Percentiles rank a stretch among this genome's conserved stretches.
Conservation (phyloP, 2,888 invertebrate genomes). For the Hipparchia sbordonii region DNA sequence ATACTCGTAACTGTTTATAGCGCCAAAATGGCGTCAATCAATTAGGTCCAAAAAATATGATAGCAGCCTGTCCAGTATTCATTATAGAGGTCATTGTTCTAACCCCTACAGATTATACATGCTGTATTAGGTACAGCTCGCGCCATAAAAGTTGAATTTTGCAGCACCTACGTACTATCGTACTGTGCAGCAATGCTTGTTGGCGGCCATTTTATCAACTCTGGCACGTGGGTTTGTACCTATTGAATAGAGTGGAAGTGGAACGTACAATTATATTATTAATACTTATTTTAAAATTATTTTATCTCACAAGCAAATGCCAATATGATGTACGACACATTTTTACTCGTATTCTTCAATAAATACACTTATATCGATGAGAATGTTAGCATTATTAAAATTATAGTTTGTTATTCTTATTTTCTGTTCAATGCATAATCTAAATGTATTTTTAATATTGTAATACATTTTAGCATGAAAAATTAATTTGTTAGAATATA, state of each 20-base stretch:
- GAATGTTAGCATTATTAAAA: slow-evolving; percentile 41
- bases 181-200: no score
- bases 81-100: no score
- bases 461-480: background rate
- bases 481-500: no score
- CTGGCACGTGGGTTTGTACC: background rate
- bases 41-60: no score
- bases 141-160: slow-evolving; percentile 3
- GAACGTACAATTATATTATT: slow-evolving; percentile 56
- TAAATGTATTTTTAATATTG: slow-evolving; percentile 23
- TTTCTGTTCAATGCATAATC: background rate
- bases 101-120: no score
- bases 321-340: slow-evolving; percentile 75
- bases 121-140: slow-evolving; percentile 34
- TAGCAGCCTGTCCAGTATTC: no score
- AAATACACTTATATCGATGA: slow-evolving; percentile 58
- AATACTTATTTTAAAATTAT: slow-evolving; percentile 50
- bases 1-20: no score
- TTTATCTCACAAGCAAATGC: slow-evolving; percentile 61
- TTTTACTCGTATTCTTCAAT: slow-evolving; percentile 46
- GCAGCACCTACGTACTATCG: background rate
- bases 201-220: background rate
- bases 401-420: slow-evolving; percentile 28
- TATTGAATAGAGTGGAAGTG: slow-evolving; percentile 58
- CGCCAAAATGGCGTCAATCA: no score